phyloP scores from a whole-genome alignment of 2,888 invertebrate species.

The Yponomeuta cagnagella region DNA sequence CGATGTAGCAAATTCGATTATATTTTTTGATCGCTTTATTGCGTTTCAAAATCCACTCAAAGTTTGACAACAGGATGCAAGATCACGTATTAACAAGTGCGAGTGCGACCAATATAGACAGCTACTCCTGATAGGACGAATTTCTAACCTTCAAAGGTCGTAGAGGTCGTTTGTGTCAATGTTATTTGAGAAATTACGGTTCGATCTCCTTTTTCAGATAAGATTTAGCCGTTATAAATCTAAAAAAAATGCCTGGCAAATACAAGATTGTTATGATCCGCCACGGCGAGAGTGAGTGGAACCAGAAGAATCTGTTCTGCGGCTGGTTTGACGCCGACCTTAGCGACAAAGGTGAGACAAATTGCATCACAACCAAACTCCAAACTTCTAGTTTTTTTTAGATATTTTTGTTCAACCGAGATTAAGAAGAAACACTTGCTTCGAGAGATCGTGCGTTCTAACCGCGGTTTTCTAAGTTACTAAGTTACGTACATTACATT shows the following conservation, averaged over 20 bases:
- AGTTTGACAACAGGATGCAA: too few relatives aligned
- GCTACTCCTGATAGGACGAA: too few relatives aligned
- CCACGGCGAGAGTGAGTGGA: conserved; percentile 86
- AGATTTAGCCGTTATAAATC: conserved; percentile 27
- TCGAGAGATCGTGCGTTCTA: too few relatives aligned
- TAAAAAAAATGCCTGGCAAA: conserved; percentile 58
- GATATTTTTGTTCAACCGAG: too few relatives aligned
- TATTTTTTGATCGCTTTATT: too few relatives aligned
- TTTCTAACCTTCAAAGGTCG: conserved; percentile 24
- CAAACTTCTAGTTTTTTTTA: neutral
- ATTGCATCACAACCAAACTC: neutral
- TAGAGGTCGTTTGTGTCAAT: conserved; percentile 52
- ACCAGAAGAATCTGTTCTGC: conserved; percentile 82
- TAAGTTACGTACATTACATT: too few relatives aligned
- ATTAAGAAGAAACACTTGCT: neutral
- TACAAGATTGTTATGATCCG: conserved; percentile 84
- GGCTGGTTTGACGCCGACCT: conserved; percentile 84
- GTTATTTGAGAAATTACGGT: conserved; percentile 20
- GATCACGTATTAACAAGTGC: too few relatives aligned
- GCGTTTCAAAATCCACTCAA: too few relatives aligned
- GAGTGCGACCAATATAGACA: too few relatives aligned
- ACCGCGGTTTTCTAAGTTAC: too few relatives aligned
- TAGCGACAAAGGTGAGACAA: conserved; percentile 78
- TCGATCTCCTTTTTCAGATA: conserved; percentile 8
- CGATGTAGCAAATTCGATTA: too few relatives aligned